These are phyloP conservation scores for Megastigmus dorsalis DNA, from an alignment of 2,888 invertebrate genomes.

Conservation along the genomic window DNA sequence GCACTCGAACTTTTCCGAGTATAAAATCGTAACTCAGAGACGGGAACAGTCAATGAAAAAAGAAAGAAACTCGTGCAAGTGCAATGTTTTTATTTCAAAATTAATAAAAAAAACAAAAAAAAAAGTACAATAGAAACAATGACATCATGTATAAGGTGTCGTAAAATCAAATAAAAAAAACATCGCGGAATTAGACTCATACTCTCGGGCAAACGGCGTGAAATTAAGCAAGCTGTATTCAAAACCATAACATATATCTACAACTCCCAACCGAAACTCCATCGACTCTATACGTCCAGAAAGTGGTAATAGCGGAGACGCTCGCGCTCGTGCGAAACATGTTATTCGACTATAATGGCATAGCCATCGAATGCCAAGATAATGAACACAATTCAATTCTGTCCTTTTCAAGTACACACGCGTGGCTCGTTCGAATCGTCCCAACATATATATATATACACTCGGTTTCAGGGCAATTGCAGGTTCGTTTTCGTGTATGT, in stretches of 20 bases:
- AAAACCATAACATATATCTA: not conserved
- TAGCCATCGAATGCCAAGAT: conserved; percentile 52
- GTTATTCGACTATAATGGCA: conserved; percentile 58
- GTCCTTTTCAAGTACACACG: conserved; percentile 53
- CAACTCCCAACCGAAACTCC: not conserved
- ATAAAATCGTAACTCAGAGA: too few relatives aligned
- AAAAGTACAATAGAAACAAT: too few relatives aligned
- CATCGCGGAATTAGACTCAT: too few relatives aligned
- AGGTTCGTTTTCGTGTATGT: not conserved
- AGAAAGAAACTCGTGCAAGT: too few relatives aligned
- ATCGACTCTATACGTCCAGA: not conserved
- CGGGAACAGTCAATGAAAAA: too few relatives aligned
- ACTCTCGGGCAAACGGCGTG: too few relatives aligned
- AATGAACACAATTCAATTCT: conserved; percentile 53
- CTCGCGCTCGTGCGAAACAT: conserved; percentile 50
- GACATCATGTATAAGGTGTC: too few relatives aligned
- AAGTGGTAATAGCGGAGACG: not conserved
- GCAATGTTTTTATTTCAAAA: too few relatives aligned
- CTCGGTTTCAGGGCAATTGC: conserved; percentile 30
- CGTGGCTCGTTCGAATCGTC: conserved; percentile 12
- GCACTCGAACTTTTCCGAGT: too few relatives aligned
- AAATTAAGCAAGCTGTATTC: not conserved
- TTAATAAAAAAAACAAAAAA: too few relatives aligned
- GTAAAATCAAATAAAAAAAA: too few relatives aligned
- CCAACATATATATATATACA: too few relatives aligned